Base-by-base conservation (phyloP, 2,797 vertebrate genomes). In the Oceanodroma leucorhoa region DNA sequence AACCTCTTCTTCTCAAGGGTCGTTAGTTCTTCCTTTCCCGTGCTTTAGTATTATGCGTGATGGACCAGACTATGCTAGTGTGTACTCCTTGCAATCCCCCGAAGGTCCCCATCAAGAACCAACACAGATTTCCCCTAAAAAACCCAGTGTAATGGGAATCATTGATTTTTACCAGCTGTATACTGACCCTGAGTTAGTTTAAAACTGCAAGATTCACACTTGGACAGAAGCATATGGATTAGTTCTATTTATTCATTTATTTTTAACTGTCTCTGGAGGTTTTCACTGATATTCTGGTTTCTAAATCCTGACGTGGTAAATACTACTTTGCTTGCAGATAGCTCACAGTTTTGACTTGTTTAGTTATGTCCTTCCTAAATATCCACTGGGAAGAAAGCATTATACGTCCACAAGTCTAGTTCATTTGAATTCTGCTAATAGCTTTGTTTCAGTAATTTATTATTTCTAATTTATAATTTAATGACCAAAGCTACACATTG, bases 141-240 rank as follows among this genome's bases (percentile, higher is more conserved):
- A 32, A n/a, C 2, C 1, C 5, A 3, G 7, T 0, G 1, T 22
- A 34, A 57, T 58, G 45, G 20, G 4, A 78, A 48, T 58, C 23
- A 40, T 50, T 69, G 34, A 17, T n/a, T 83, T 64, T 61, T 38
- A 54, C 54, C 22, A 54, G 22, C 41, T 61, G 6, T 30, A 30
- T 16, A 36, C n/a, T 32, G 20, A 78, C 45, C 30, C 23, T 6
- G 38, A 30, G 8, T 58, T 83, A 41, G 16, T 41, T 87, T 51
- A 69, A 73, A 36, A 72, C 3, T 1, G 7, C 30, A 57, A 38
- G 23, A 75, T 41, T 91, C 77, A 60, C 41, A 48, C 60, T 60
- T 64, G 32, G 32, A 67, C 21, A 46, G 80, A 83, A 83, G 6
- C 30, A 40, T n/a, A 61, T 23, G 45, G 24, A n/a, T 55, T 65